Percentiles rank a stretch among this genome's conserved stretches.
Conservation (phyloP, 2,797 vertebrate species). For the Crocodylus rhombifer region DNA sequence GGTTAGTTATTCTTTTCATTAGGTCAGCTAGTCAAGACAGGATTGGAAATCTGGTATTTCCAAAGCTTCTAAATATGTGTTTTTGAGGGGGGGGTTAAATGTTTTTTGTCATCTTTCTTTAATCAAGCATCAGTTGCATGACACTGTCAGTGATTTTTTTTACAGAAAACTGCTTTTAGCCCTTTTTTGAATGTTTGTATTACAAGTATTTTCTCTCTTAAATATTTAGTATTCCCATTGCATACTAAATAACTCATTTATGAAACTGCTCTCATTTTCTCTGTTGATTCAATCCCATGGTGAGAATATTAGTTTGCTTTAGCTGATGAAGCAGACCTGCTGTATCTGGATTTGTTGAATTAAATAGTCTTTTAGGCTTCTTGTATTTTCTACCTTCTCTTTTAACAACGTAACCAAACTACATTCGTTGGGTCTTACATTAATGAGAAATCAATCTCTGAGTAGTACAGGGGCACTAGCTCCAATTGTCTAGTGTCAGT, state of each 20-base stretch:
- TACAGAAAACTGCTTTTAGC: too few species aligned
- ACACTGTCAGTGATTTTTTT: too few species aligned
- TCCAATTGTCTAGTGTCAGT: slow-evolving; percentile 37
- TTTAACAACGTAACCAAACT: slow-evolving; percentile 28
- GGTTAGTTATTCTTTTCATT: background rate
- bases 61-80: background rate
- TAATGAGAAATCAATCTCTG: slow-evolving; percentile 21
- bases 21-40: background rate
- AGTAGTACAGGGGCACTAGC: slow-evolving; percentile 9
- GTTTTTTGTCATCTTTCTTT: background rate
- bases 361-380: background rate
- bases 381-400: slow-evolving; percentile 2
- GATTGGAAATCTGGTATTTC: background rate
- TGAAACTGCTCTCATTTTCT: slow-evolving; percentile 15
- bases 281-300: background rate
- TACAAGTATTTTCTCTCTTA: background rate
- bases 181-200: background rate
- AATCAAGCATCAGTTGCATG: background rate
- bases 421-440: slow-evolving; percentile 12
- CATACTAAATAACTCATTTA: background rate
- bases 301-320: slow-evolving; percentile 13
- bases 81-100: background rate
- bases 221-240: too few species aligned
- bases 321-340: background rate
- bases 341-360: background rate